phyloP scores from a whole-genome alignment of 2,113 vertebrate genomes.

The Tapirus terrestris region DNA sequence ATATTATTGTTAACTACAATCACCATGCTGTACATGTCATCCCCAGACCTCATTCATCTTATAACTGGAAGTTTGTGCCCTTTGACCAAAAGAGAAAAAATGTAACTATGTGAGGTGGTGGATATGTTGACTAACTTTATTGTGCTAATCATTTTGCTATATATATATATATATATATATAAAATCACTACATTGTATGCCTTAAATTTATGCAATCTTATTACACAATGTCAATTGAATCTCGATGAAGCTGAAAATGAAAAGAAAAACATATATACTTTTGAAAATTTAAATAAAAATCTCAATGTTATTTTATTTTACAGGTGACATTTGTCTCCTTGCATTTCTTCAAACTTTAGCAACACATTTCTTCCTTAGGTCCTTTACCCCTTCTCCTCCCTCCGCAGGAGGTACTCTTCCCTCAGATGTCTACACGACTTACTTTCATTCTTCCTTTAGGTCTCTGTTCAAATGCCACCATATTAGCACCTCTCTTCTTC shows the following conservation, averaged over 20 bases:
- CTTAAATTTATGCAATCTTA: not conserved
- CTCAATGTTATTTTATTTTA: not conserved
- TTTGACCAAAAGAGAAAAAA: not conserved
- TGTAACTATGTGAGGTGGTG: not conserved
- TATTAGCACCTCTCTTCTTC: not conserved
- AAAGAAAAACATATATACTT: not conserved
- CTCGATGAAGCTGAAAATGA: not conserved
- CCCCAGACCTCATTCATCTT: not conserved
- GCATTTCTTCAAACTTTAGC: not conserved
- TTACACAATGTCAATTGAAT: not conserved
- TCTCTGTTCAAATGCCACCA: not conserved
- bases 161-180: not conserved
- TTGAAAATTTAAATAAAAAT: not conserved
- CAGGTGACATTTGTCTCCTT: not conserved
- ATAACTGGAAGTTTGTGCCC: not conserved
- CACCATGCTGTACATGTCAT: not conserved
- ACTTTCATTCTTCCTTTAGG: not conserved
- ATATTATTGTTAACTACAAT: not conserved
- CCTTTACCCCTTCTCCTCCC: not conserved
- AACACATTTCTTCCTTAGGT: not conserved
- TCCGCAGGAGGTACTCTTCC: not conserved
- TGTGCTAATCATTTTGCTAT: not conserved
- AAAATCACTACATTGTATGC: not conserved
- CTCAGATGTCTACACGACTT: not conserved
- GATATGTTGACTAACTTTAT: not conserved